Conservation (phyloP, 2,797 vertebrate species). For the Girardinus metallicus region DNA sequence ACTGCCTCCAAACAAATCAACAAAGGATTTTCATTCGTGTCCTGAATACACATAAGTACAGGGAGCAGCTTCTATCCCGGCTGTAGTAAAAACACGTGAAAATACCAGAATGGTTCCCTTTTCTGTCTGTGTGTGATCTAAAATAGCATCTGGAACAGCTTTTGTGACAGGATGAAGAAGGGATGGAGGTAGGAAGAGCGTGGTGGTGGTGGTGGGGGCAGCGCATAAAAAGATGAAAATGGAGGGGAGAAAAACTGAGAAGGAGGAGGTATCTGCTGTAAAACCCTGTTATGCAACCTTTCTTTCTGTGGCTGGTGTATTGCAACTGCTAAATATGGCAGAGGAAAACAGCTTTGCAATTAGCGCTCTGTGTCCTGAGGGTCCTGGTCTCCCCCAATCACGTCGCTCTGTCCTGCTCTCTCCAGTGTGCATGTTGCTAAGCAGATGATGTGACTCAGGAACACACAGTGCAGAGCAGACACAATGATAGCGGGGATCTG, state of each 20-base stretch:
- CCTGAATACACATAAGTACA: conserved; percentile 28
- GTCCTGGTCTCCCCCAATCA: conserved; percentile 77
- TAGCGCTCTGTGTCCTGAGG: conserved; percentile 74
- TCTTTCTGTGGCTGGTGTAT: conserved; percentile 65
- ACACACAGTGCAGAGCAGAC: conserved; percentile 58
- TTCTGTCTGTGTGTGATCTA: conserved; percentile 43
- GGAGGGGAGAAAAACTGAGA: conserved; percentile 49
- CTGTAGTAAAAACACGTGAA: conserved; percentile 34
- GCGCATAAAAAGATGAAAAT: conserved; percentile 60
- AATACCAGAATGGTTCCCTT: conserved; percentile 23
- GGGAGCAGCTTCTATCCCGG: conserved; percentile 11
- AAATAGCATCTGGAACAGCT: conserved; percentile 69
- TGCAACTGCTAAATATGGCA: conserved; percentile 73
- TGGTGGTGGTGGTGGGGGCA: conserved; percentile 26
- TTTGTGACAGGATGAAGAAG: conserved; percentile 59
- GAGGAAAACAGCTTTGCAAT: conserved; percentile 75
- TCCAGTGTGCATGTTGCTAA: conserved; percentile 75
- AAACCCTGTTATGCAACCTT: conserved; percentile 79
- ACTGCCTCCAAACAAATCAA: conserved; percentile 55
- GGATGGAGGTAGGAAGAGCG: conserved; percentile 54
- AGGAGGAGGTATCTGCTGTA: conserved; percentile 66
- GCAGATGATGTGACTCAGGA: conserved; percentile 80
- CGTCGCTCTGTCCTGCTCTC: conserved; percentile 62
- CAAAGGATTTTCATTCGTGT: conserved; percentile 50
- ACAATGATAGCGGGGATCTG: conserved; percentile 51